Percentiles rank a stretch among this genome's conserved stretches.
These are phyloP conservation scores for Stichopus chloronotus DNA, from an alignment of 35 echinoderm and acorn worm genomes.

Conservation along the genomic window DNA sequence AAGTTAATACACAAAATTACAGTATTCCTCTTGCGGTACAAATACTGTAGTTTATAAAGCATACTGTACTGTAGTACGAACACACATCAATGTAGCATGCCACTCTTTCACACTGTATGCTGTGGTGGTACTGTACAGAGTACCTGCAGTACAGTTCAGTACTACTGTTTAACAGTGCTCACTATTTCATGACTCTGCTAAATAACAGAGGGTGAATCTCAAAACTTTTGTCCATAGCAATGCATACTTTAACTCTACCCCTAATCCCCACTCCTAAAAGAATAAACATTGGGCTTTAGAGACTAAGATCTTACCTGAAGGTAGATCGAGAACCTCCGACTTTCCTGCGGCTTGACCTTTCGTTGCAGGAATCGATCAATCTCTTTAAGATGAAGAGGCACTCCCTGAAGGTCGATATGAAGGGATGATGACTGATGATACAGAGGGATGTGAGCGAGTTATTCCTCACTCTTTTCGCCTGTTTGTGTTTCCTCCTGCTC, in stretches of 20 bases:
- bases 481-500: constrained; percentile 83
- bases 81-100: no score
- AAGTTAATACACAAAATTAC: no score
- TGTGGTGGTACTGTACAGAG: neutral
- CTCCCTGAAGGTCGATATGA: constrained; percentile 93
- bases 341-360: constrained; percentile 89
- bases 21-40: no score
- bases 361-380: constrained; percentile 96
- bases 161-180: no score
- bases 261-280: neutral
- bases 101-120: neutral
- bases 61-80: no score
- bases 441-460: constrained; percentile 92
- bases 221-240: no score
- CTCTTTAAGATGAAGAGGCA: constrained; percentile 95
- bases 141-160: neutral
- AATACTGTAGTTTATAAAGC: no score
- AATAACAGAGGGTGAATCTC: no score
- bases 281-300: neutral
- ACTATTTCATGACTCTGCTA: no score
- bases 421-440: constrained; percentile 95
- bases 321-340: constrained; percentile 89
- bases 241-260: neutral
- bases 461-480: constrained; percentile 89
- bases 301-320: constrained; percentile 69